Conservation (phyloP, 2,888 invertebrate genomes). For the Drosophila sordidapex region DNA sequence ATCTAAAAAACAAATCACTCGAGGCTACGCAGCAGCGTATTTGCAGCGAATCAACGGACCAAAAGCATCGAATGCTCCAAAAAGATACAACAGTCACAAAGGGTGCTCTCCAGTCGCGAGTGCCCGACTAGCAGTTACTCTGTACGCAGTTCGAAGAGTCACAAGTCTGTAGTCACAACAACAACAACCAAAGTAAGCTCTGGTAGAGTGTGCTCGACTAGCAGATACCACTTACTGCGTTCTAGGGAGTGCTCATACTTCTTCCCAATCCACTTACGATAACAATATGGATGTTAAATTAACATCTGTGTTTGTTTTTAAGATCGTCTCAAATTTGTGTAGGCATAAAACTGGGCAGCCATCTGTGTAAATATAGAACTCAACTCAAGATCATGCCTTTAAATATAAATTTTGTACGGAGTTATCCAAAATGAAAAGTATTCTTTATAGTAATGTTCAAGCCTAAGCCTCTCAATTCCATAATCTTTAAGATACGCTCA, state of each 20-base stretch:
- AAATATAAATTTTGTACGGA: background rate
- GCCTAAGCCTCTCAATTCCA: background rate
- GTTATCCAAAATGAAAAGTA: background rate
- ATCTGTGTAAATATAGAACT: background rate
- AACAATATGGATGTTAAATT: background rate
- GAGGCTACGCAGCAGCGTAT: constrained; percentile 61
- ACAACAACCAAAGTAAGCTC: background rate
- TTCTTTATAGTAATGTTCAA: background rate
- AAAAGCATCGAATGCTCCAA: constrained; percentile 23
- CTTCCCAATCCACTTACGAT: background rate
- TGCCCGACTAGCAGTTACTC: background rate
- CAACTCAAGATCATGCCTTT: background rate
- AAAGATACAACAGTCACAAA: constrained; percentile 8
- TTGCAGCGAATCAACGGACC: constrained; percentile 21
- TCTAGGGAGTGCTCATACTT: background rate
- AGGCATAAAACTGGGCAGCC: background rate
- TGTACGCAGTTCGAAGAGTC: background rate
- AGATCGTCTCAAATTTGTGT: background rate
- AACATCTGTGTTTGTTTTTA: background rate
- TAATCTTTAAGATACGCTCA: too few relatives aligned
- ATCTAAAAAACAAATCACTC: constrained; percentile 80
- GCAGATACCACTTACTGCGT: background rate
- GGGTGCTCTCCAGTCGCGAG: background rate
- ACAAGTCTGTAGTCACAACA: background rate
- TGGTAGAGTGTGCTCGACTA: background rate